Base-by-base conservation (phyloP, 2,888 invertebrate species). In the Polylopha cassiicola region DNA sequence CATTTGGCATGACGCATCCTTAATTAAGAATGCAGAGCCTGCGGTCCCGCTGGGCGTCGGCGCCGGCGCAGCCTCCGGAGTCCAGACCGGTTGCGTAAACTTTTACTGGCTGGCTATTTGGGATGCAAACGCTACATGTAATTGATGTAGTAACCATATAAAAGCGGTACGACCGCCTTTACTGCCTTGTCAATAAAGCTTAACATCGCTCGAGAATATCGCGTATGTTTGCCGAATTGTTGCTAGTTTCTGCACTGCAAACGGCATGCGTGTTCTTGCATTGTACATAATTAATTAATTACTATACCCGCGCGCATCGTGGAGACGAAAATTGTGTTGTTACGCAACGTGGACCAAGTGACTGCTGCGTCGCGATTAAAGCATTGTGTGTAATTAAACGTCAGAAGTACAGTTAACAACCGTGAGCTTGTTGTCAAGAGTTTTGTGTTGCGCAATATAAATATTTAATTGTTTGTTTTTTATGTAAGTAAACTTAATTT, bases 211-310 rank as follows among this genome's bases (percentile, higher is more conserved):
- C n/a, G n/a, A n/a, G n/a, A n/a, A n/a, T n/a, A n/a, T n/a, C n/a
- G n/a, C n/a, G n/a, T n/a, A n/a, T n/a, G n/a, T n/a, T n/a, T n/a
- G n/a, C n/a, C n/a, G n/a, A n/a, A n/a, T n/a, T n/a, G n/a, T n/a
- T n/a, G n/a, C n/a, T n/a, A n/a, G n/a, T n/a, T n/a, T n/a, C n/a
- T 44, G 23, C 30, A 16, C 28, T 26, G 31, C 23, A 16, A 33
- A 17, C 13, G 20, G 47, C 42, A 47, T 46, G 50, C 51, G 51
- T 58, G 54, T 58, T 58, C 56, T 56, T 52, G 46, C 54, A 44
- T 48, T 47, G 54, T 63, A 50, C n/a, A 14, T 62, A 64, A 61
- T 65, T 69, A 73, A 73, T 74, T 75, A 69, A 64, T 64, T 61
- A 60, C 52, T 62, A 59, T 57, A 37, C 30, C 47, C 46, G 47